phyloP scores from a whole-genome alignment of 2,113 vertebrate species.

The Pseudopipra pipra region DNA sequence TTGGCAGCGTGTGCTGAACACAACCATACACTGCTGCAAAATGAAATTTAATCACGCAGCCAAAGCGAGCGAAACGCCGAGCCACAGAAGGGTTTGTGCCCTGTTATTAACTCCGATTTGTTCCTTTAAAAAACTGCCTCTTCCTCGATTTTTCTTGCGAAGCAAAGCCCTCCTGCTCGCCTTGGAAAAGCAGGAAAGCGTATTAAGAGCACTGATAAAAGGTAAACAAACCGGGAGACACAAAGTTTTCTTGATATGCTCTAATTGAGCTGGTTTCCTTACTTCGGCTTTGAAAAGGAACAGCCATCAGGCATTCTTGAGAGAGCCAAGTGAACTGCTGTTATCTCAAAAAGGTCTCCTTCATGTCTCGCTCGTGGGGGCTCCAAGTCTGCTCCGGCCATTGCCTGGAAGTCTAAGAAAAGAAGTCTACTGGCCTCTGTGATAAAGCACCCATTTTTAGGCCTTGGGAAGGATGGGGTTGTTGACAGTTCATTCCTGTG shows the following conservation, averaged over 20 bases:
- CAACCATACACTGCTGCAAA: neutral
- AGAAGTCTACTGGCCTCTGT: constrained; percentile 69
- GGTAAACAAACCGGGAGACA: constrained; percentile 67
- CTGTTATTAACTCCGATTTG: neutral
- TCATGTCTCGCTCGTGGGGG: constrained; percentile 68
- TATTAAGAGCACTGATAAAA: constrained; percentile 49
- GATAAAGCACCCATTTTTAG: constrained; percentile 71
- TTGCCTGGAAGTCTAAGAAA: constrained; percentile 68
- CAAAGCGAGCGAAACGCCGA: neutral
- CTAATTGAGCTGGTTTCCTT: constrained; percentile 67
- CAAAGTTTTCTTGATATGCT: constrained; percentile 63
- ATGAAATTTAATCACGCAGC: neutral
- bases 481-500: constrained; percentile 86
- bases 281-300: constrained; percentile 60
- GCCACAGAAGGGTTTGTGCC: neutral
- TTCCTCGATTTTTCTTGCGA: neutral
- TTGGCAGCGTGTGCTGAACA: neutral
- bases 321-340: constrained; percentile 62
- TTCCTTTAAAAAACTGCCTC: neutral
- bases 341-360: constrained; percentile 71
- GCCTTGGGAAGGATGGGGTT: constrained; percentile 79
- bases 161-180: constrained; percentile 11
- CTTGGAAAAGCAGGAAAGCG: constrained; percentile 54
- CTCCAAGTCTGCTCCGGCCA: constrained; percentile 64
- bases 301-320: constrained; percentile 55